Percentiles rank a stretch among this genome's conserved stretches.
Conservation (phyloP, 2,888 invertebrate species). For the Notocelia uddmanniana region DNA sequence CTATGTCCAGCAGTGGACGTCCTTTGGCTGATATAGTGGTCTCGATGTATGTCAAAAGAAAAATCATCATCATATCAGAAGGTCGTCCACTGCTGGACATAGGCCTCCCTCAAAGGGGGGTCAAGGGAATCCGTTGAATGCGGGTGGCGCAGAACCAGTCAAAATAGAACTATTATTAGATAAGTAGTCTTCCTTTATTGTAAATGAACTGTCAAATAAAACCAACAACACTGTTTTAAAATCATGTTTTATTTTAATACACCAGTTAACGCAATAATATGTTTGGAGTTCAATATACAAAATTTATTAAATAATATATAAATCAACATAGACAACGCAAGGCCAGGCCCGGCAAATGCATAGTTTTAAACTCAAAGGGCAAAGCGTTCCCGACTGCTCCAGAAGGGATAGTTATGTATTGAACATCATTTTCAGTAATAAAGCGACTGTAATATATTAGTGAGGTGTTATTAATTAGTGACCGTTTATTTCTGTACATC, state of each 20-base stretch:
- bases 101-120: too few relatives aligned
- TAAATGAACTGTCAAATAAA: constrained; percentile 50
- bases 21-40: too few relatives aligned
- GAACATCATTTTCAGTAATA: constrained; percentile 14
- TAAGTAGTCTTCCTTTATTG: constrained; percentile 21
- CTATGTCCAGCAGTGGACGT: too few relatives aligned
- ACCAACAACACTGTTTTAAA: constrained; percentile 63
- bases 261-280: constrained; percentile 78
- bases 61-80: too few relatives aligned
- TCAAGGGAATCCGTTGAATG: too few relatives aligned
- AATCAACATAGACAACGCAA: constrained; percentile 70
- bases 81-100: too few relatives aligned
- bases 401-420: constrained; percentile 5
- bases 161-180: too few relatives aligned
- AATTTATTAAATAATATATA: constrained; percentile 71
- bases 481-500: too few relatives aligned
- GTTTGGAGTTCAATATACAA: constrained; percentile 80
- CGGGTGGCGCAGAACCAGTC: too few relatives aligned
- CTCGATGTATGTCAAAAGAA: too few relatives aligned
- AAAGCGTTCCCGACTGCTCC: not conserved
- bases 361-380: constrained; percentile 52
- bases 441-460: constrained; percentile 7
- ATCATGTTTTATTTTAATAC: constrained; percentile 79
- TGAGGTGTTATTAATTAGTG: too few relatives aligned
- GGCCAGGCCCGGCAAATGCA: constrained; percentile 66